Conservation (phyloP, 2,888 invertebrate species). For the Leptura quadrifasciata region DNA sequence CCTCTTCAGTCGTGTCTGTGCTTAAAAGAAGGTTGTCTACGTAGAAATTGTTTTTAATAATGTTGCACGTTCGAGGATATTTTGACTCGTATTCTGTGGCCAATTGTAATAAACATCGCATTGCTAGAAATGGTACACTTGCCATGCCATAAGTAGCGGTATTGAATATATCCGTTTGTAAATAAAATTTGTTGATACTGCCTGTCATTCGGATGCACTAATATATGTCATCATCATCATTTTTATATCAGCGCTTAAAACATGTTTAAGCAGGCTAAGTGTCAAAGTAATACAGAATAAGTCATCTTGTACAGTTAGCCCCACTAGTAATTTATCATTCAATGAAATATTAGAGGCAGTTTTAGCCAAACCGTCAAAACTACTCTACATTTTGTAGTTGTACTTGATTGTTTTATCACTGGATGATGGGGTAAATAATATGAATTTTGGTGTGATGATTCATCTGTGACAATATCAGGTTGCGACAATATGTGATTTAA, state of each 20-base stretch:
- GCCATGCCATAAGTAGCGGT: conserved; percentile 45
- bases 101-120: conserved; percentile 10
- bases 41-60: conserved; percentile 40
- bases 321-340: conserved; percentile 38
- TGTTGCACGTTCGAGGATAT: conserved; percentile 3
- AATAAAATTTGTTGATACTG: conserved; percentile 41
- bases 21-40: conserved; percentile 37
- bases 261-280: conserved; percentile 32
- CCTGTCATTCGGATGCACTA: conserved; percentile 34
- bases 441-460: conserved; percentile 11
- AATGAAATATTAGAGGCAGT: conserved; percentile 31
- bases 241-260: conserved; percentile 45
- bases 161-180: conserved; percentile 28
- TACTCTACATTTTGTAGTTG: conserved; percentile 42
- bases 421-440: conserved; percentile 34
- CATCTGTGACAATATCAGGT: not conserved
- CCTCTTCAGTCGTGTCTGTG: conserved; percentile 16
- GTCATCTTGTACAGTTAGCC: conserved; percentile 41
- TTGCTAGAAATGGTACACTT: conserved; percentile 30
- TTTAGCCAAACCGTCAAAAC: conserved; percentile 45
- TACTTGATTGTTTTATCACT: conserved; percentile 36
- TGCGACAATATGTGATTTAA: conserved; percentile 11
- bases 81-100: not conserved
- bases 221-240: conserved; percentile 43
- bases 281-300: conserved; percentile 42